Evolutionary conservation across 1,140 invertebrate genomes (phyloP), one percentile per base, ranked within the genome.

Genomic region (Acromyrmex heyeri): DNA sequence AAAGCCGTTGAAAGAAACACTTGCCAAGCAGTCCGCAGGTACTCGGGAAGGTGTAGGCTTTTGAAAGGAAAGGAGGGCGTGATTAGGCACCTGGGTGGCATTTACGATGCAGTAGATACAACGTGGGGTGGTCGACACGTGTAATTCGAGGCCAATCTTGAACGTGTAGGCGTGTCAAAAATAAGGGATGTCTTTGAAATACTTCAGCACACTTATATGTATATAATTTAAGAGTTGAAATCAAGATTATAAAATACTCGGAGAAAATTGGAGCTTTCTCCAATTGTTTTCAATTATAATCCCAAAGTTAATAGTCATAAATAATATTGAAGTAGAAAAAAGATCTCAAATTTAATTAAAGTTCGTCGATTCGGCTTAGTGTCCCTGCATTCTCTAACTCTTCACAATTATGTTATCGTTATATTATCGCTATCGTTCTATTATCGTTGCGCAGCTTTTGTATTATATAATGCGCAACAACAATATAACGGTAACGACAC

Each of bases 101-200:
- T 89, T 59, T 44, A 14, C 5, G 8, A 18, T 6, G 48, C 10
- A 59, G 65, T 50, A 67, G 59, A 55, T 70, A 21, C 44, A 27
- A 34, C 53, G 27, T 62, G 7, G 73, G 57, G 72, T 70, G 61
- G 81, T 34, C 55, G 24, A 50, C 55, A 50, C 27, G 14, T 83
- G 83, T 86, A 92, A 93, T 91, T 89, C 83, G 79, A 90, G 53
- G 67, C 85, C 48, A 67, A 82, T 90, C 65, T 86, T 18, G 21
- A 24, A 78, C 38, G 18, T 24, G 53, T 53, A 72, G 53, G n/a
- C 62, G 81, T 57, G 38, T 62, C 73, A n/a, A 67, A 86, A 69
- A 75, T 81, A 65, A 86, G 61, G 83, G 72, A 16, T 86, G 81
- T 86, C 77, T 34, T 77, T 50, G 69, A 87, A 86, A 92, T 87